phyloP scores from a whole-genome alignment of 2,888 invertebrate species.

The Oscheius sp. region DNA sequence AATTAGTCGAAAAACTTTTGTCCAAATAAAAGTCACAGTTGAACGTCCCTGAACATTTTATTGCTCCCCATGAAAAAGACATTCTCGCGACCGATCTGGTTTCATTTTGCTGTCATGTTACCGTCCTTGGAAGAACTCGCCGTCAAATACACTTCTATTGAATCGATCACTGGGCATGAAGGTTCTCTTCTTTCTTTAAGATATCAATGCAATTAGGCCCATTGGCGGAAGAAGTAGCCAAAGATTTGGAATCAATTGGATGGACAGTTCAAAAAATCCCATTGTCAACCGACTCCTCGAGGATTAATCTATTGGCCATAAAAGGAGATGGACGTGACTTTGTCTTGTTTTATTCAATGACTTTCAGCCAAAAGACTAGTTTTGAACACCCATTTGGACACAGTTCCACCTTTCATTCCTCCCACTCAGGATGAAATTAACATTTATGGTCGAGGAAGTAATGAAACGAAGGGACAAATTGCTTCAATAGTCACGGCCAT shows the following conservation, averaged over 20 bases:
- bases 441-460: constrained; percentile 65
- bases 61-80: background rate
- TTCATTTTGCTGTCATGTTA: background rate
- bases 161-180: constrained; percentile 58
- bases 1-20: constrained; percentile 31
- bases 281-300: constrained; percentile 33
- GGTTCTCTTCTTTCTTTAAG: too few species aligned
- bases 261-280: constrained; percentile 50
- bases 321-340: constrained; percentile 23
- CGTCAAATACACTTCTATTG: constrained; percentile 51
- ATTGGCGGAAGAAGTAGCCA: background rate
- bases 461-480: constrained; percentile 68
- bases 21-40: constrained; percentile 5
- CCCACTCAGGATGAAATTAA: constrained; percentile 54
- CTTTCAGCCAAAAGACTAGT: constrained; percentile 38
- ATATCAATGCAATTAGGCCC: too few species aligned
- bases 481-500: constrained; percentile 65
- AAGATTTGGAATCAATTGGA: constrained; percentile 40
- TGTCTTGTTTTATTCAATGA: background rate
- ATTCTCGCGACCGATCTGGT: background rate
- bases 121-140: constrained; percentile 1
- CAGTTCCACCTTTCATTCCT: constrained; percentile 68
- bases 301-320: constrained; percentile 57
- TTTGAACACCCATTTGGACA: constrained; percentile 67
- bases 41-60: background rate